phyloP scores from a whole-genome alignment of 2,888 invertebrate species.

The Epinotia brunnichana region DNA sequence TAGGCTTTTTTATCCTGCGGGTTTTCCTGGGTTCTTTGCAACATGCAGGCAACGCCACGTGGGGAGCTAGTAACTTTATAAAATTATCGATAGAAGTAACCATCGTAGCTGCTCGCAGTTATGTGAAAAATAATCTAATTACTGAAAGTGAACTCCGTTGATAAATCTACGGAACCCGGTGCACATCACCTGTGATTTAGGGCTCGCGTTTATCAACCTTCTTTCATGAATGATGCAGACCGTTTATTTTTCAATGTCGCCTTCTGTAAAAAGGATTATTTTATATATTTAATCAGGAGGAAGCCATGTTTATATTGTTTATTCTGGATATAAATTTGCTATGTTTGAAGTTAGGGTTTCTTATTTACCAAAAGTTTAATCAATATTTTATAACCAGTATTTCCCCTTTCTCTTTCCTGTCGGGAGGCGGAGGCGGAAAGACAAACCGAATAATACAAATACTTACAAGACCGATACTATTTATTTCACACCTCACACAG shows the following conservation, averaged over 20 bases:
- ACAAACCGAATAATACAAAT: too few species aligned
- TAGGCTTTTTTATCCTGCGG: too few species aligned
- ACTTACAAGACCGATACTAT: too few species aligned
- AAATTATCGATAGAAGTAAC: neutral
- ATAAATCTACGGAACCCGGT: slow-evolving; percentile 25
- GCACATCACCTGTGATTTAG: slow-evolving; percentile 41
- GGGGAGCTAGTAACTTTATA: too few species aligned
- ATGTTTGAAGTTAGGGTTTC: too few species aligned
- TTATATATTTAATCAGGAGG: slow-evolving; percentile 13
- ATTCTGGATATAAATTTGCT: too few species aligned
- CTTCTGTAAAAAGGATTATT: slow-evolving; percentile 8
- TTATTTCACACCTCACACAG: too few species aligned
- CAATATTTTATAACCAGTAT: too few species aligned
- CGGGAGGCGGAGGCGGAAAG: too few species aligned
- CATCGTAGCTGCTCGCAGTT: neutral
- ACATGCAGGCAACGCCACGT: neutral
- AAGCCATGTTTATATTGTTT: neutral
- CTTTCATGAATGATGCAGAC: slow-evolving; percentile 39
- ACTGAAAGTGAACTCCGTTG: slow-evolving; percentile 18
- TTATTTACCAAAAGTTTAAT: too few species aligned
- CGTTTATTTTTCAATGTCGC: slow-evolving; percentile 36
- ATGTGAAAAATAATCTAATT: slow-evolving; percentile 24
- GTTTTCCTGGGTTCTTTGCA: too few species aligned
- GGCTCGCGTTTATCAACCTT: slow-evolving; percentile 35
- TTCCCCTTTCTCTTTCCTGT: too few species aligned